Base-by-base conservation (phyloP, 2,797 vertebrate species). In the Lutjanus argentimaculatus region DNA sequence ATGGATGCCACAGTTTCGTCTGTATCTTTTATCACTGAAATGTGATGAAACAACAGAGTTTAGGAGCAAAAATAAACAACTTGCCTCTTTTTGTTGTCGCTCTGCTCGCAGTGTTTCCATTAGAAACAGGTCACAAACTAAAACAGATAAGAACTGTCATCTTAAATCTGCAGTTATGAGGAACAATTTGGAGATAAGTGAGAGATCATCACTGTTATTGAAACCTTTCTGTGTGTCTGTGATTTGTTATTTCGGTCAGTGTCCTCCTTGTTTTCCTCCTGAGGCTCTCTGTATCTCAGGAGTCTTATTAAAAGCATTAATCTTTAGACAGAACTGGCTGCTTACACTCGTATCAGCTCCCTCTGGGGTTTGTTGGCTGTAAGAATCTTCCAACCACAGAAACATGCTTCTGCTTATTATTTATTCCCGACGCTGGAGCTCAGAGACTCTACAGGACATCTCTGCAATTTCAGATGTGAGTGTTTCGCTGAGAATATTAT, bases 261-360 rank as follows among this genome's bases (percentile, higher is more conserved):
- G 51, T 13, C 4, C n/a, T 46, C 72, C 30, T 53, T 4, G 8
- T 45, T 48, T 8, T 7, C 52, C 21, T 13, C 48, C 49, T 1
- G 25, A n/a, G n/a, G 71, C 11, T 19, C 8, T 68, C 12, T 42
- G 19, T 0, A 9, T 52, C 63, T 52, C 40, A 13, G 62, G 17
- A 66, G 19, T 64, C 48, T 40, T 68, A 75, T 75, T 80, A 80
- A 68, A 63, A 6, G 13, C 21, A 64, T 75, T 74, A 6, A 64
- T 80, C 72, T 64, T 14, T 10, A 1, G 2, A 30, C 49, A 43
- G 36, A 8, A 17, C 51, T 2, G 49, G 58, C 53, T 70, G 51
- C 22, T 64, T 16, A 3, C 22, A n/a, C 36, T 42, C 58, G 3
- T 12, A 11, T 40, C 48, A 4, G 16, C 2, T n/a, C 55, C 53